Evolutionary conservation across 1,140 invertebrate species (phyloP), one percentile per base, ranked within the genome.

Genomic region (Dreissena rostriformis): DNA sequence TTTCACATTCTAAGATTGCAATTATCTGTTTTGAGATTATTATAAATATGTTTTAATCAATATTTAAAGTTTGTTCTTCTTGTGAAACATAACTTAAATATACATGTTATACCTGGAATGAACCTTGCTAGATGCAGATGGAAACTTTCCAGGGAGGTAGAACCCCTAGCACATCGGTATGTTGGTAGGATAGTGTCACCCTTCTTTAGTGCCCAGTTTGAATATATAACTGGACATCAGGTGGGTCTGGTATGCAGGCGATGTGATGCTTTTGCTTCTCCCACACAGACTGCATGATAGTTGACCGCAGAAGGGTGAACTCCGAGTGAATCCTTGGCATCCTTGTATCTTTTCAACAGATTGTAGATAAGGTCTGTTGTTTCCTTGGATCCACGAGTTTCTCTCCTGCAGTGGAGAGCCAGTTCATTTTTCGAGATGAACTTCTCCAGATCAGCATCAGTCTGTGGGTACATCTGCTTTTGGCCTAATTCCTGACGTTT

Each of bases 171-270:
- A 72, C 78, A 80, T 28, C 76, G 28, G 71, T 63, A 86, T 12
- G 71, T 55, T 15, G 85, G 85, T 2, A 84, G 77, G 11, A 8
- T 14, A 10, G 83, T 66, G 14, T 24, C 51, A 57, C 80, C 88
- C 66, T 88, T 88, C 24, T 61, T 86, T 19, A 85, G 22, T 6
- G 79, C 82, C 12, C 86, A 15, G 76, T 84, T 55, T 84, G 19
- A 0, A 77, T 87, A 81, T 90, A 89, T 24, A 90, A 80, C 22
- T 72, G 70, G 5, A 87, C n/a, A 14, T 73, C 77, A 11, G 73
- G 72, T 14, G 86, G 84, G 61, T 89, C 88, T 61, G 88, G 89
- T 8, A 88, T 73, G 71, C 88, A 89, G 11, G 73, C 26, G 52
- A 90, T 53, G 61, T 90, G 89, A 5, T 57, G 52, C 14, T 72